Evolutionary conservation across 1,140 invertebrate species (phyloP), one percentile per base, ranked within the genome.

Genomic region (Procambarus clarkii): DNA sequence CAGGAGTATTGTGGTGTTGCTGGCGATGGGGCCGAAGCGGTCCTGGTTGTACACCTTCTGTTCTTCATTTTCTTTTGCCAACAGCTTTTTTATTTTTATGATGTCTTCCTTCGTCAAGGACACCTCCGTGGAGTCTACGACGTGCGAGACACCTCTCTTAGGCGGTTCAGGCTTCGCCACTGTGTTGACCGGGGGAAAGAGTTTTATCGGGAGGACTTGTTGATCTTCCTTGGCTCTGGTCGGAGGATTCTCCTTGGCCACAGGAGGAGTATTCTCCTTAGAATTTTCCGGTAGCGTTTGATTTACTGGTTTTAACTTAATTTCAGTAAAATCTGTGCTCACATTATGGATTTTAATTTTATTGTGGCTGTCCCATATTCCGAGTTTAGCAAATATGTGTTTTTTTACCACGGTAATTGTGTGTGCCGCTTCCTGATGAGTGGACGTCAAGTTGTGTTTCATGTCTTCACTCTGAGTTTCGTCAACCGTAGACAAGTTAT

Each of bases 41-140:
- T 86, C 76, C 60, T 79, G 18, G 77, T 92, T 92, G 54, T 83
- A 71, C 46, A 92, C 86, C 18, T 24, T 86, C 80, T 92, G 92
- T 46, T 71, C 13, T 15, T 92, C 78, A 78, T 92, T 92, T 46
- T 82, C 85, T 18, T 18, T 18, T 7, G 24, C 77, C 54, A 86
- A n/a, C 34, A 86, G 34, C 60, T 54, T 76, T 76, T 90, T 92
- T 21, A 89, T 86, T 64, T 44, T 58, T 9, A 44, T n/a, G 5
- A 92, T 92, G 34, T 58, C 83, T 34, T 88, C 45, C 34, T 79
- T 83, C 13, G 60, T 81, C 44, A 92, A 69, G 21, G 92, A 92
- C 77, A 86, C 54, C 76, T 92, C 92, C n/a, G 76, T 69, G 5
- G 87, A 2, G 74, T 92, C 92, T 21, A 90, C 80, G 9, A 86